phyloP scores from a whole-genome alignment of 2,113 vertebrate species.

The Canis aureus region DNA sequence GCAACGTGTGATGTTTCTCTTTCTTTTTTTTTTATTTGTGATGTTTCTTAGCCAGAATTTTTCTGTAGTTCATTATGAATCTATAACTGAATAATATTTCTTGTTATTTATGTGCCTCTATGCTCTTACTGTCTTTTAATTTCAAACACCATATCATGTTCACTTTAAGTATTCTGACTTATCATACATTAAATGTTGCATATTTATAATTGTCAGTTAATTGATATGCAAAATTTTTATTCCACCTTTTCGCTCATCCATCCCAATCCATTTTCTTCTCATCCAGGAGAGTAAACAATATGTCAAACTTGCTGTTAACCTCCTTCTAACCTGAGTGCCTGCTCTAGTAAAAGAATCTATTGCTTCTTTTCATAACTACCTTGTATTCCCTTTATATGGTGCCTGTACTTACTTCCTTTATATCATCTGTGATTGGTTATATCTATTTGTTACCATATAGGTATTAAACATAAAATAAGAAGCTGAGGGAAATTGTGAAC shows the following conservation, averaged over 20 bases:
- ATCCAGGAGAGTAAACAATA: not conserved
- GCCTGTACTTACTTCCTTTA: not conserved
- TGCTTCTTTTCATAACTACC: not conserved
- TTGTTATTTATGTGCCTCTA: not conserved
- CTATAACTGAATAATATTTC: not conserved
- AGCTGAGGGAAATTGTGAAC: not conserved
- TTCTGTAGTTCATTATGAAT: not conserved
- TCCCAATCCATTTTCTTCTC: not conserved
- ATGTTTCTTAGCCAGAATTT: not conserved
- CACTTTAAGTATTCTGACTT: not conserved
- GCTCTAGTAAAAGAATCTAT: not conserved
- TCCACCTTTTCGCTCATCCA: not conserved
- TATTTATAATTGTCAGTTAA: not conserved
- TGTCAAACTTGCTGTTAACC: not conserved
- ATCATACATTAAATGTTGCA: not conserved
- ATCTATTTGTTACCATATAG: not conserved
- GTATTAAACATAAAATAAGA: constrained; percentile 28
- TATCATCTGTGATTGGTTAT: not conserved
- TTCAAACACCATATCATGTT: not conserved
- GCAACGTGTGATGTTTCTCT: not conserved
- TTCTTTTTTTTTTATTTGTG: too few species aligned
- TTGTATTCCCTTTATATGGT: not conserved
- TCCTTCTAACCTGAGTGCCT: not conserved
- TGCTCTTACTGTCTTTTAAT: not conserved
- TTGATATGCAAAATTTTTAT: not conserved